phyloP scores from a whole-genome alignment of 92 coral and sea anemone genomes.

The Bergia puertoricense region DNA sequence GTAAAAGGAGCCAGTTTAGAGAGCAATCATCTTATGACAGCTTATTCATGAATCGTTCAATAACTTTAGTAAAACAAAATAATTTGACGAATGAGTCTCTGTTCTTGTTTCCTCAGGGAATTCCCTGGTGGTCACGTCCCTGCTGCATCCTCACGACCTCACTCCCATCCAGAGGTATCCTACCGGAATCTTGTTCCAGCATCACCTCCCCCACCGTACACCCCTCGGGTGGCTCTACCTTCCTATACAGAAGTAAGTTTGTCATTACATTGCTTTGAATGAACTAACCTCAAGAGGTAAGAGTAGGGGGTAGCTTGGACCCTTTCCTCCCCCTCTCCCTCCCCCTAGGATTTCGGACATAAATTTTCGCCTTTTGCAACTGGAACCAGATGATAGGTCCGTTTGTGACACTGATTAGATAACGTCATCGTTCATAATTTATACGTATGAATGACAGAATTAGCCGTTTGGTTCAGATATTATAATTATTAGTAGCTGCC shows the following conservation, averaged over 20 bases:
- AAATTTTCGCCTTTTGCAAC: too few relatives aligned
- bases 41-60: not conserved
- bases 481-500: too few relatives aligned
- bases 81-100: not conserved
- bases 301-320: not conserved
- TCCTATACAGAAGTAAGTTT: slow-evolving; percentile 37
- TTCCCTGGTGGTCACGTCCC: slow-evolving; percentile 68
- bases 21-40: too few relatives aligned
- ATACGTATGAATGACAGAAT: too few relatives aligned
- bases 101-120: slow-evolving; percentile 40
- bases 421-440: too few relatives aligned
- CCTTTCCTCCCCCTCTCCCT: not conserved
- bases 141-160: slow-evolving; percentile 54
- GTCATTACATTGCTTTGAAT: not conserved
- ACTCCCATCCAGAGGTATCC: slow-evolving; percentile 28
- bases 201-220: slow-evolving; percentile 69
- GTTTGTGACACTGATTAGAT: too few relatives aligned
- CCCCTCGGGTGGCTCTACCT: slow-evolving; percentile 42
- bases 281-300: not conserved
- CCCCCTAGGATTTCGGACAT: too few relatives aligned
- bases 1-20: not conserved
- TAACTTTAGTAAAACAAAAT: not conserved
- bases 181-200: slow-evolving; percentile 42
- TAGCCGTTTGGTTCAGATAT: too few relatives aligned
- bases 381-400: too few relatives aligned